These are phyloP conservation scores for Agapornis roseicollis DNA, from an alignment of 2,113 vertebrate species.

Conservation along the genomic window DNA sequence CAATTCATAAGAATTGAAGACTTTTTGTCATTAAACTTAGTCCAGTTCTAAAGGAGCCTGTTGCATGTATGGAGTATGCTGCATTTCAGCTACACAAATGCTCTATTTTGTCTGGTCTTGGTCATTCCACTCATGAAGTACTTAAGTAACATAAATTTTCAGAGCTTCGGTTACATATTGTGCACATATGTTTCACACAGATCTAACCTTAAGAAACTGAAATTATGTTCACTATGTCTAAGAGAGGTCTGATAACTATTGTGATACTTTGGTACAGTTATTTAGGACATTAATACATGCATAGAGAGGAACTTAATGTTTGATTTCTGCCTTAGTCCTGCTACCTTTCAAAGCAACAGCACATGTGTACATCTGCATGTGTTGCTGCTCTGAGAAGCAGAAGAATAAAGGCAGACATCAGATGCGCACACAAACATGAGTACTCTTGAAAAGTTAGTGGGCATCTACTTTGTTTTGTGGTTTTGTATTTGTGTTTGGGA, in stretches of 20 bases:
- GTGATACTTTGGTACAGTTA: background rate
- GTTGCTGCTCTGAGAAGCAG: background rate
- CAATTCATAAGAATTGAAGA: background rate
- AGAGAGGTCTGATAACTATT: background rate
- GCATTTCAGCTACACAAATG: background rate
- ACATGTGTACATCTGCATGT: rapidly evolving
- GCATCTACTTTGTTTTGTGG: background rate
- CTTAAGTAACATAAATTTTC: background rate
- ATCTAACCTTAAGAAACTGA: background rate
- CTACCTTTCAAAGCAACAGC: background rate
- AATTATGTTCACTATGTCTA: background rate
- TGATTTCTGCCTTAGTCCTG: background rate
- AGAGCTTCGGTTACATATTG: background rate
- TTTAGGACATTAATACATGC: background rate
- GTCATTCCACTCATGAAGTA: background rate
- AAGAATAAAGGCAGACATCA: background rate
- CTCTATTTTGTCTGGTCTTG: background rate
- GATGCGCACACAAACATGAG: rapidly evolving
- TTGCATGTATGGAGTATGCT: background rate
- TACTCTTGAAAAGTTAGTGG: background rate
- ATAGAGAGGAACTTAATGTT: background rate
- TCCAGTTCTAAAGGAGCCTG: background rate
- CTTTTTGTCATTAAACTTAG: background rate
- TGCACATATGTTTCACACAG: rapidly evolving
- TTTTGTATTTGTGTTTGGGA: background rate